Percentiles rank a stretch among this genome's conserved stretches.
phyloP scores from a whole-genome alignment of 2,113 vertebrate species.

The Equus przewalskii region DNA sequence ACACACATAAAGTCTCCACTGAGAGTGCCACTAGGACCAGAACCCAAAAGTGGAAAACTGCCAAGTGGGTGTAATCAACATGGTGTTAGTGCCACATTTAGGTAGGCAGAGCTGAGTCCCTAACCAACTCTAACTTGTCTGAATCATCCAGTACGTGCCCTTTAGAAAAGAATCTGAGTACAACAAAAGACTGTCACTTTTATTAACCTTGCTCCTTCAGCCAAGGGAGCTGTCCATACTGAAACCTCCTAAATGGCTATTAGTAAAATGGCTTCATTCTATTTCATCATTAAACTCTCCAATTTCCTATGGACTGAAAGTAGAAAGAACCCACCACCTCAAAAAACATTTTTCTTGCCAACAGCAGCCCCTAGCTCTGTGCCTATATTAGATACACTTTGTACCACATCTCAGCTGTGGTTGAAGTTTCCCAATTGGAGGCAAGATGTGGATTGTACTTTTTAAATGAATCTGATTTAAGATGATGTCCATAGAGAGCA shows the following conservation, averaged over 20 bases:
- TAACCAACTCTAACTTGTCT: background rate
- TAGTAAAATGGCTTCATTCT: background rate
- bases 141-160: background rate
- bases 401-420: background rate
- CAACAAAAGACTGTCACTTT: background rate
- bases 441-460: background rate
- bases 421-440: background rate
- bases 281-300: background rate
- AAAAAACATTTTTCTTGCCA: background rate
- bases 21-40: background rate
- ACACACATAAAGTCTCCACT: background rate
- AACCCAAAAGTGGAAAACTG: background rate
- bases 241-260: background rate
- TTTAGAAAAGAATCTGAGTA: background rate
- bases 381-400: background rate
- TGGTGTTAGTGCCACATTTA: background rate
- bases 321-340: background rate
- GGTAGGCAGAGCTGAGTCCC: background rate
- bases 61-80: background rate
- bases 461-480: background rate
- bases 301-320: background rate
- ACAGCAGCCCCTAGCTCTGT: background rate
- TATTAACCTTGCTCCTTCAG: background rate
- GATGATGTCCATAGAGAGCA: background rate
- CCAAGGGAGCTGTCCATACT: slow-evolving; percentile 8